Percentiles rank a stretch among this genome's conserved stretches.
Evolutionary conservation across 2,797 vertebrate species (phyloP).

Genomic region (Pterois miles): DNA sequence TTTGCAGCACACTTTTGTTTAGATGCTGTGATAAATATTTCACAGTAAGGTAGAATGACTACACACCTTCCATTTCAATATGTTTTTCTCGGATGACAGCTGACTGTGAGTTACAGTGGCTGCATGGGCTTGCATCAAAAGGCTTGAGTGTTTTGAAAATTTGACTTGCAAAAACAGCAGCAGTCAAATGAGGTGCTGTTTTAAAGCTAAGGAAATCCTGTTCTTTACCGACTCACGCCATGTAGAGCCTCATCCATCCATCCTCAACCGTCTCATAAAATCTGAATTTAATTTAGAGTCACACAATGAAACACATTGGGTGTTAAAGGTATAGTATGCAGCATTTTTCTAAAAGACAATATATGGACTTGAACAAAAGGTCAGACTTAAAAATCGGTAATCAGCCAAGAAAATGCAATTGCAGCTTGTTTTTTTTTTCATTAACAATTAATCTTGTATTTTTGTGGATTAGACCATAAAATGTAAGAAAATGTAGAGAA

Average conservation of each 20-base stretch:
- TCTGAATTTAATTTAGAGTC: neutral
- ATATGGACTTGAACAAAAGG: too few relatives aligned
- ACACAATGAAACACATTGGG: neutral
- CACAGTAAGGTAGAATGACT: conserved; percentile 16
- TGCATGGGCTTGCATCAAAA: conserved; percentile 20
- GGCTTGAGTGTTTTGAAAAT: conserved; percentile 1
- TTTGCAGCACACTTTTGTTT: conserved; percentile 9
- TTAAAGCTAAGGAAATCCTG: conserved; percentile 49
- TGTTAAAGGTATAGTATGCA: neutral
- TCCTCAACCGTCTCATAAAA: too few relatives aligned
- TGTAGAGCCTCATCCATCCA: neutral
- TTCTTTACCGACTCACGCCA: neutral
- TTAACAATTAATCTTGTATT: neutral
- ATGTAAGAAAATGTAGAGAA: neutral
- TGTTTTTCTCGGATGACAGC: conserved; percentile 14
- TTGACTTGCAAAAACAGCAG: conserved; percentile 62
- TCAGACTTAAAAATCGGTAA: too few relatives aligned
- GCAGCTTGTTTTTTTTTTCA: too few relatives aligned
- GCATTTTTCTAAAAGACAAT: too few relatives aligned
- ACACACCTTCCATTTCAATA: neutral
- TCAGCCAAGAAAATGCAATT: too few relatives aligned
- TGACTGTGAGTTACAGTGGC: neutral
- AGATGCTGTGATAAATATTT: conserved; percentile 21
- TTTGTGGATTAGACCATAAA: neutral
- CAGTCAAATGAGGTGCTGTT: conserved; percentile 56